phyloP scores from a whole-genome alignment of 2,888 invertebrate species.

The Holacanthella duospinosa region DNA sequence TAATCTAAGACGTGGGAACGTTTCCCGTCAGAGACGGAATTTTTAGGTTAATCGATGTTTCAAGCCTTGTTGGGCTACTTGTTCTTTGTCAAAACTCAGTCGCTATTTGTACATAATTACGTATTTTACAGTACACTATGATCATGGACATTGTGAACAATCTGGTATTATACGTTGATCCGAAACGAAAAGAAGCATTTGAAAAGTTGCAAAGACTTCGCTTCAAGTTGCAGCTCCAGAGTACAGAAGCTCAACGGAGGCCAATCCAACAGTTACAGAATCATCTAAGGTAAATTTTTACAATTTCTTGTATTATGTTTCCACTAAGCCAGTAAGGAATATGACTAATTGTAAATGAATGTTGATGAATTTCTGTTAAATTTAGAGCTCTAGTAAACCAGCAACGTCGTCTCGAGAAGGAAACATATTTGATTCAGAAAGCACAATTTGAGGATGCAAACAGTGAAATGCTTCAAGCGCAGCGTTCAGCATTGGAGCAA shows the following conservation, averaged over 20 bases:
- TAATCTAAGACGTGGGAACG: too few species aligned
- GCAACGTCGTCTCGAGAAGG: constrained; percentile 74
- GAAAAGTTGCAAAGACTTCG: constrained; percentile 84
- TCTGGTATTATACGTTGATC: constrained; percentile 89
- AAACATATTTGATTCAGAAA: constrained; percentile 74
- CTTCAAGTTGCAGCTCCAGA: constrained; percentile 83
- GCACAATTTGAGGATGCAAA: constrained; percentile 56
- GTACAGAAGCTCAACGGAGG: constrained; percentile 78
- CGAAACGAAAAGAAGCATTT: constrained; percentile 79
- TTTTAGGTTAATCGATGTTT: too few species aligned
- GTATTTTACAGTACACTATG: constrained; percentile 71
- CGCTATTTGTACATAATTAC: constrained; percentile 9
- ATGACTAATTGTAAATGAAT: not conserved
- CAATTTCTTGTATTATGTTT: too few species aligned
- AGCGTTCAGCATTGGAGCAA: constrained; percentile 61
- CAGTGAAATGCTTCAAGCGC: constrained; percentile 47
- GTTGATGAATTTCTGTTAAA: not conserved
- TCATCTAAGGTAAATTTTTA: constrained; percentile 50
- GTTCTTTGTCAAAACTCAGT: not conserved
- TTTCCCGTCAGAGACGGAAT: too few species aligned
- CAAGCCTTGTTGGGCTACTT: not conserved
- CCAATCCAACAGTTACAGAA: constrained; percentile 88
- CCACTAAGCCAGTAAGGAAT: not conserved
- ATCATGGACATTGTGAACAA: constrained; percentile 96
- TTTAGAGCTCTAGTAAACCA: constrained; percentile 56